Conservation (phyloP, 2,797 vertebrate species). For the Lindbergichthys nudifrons region DNA sequence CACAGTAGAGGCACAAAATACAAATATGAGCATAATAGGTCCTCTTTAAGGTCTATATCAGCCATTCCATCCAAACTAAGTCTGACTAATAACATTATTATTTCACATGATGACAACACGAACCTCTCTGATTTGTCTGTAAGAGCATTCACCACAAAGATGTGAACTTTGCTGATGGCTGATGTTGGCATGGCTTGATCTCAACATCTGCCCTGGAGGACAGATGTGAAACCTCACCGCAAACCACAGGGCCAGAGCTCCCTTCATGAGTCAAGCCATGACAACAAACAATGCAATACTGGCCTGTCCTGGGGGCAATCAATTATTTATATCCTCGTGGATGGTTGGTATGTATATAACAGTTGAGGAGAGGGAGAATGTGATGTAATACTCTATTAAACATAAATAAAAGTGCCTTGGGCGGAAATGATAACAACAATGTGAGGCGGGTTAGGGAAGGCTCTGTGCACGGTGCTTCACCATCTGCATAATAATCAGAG, state of each 20-base stretch:
- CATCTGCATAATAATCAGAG: slow-evolving; percentile 58
- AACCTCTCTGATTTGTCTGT: not conserved
- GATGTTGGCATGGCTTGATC: slow-evolving; percentile 7
- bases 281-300: slow-evolving; percentile 40
- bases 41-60: not conserved
- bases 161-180: not conserved
- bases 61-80: not conserved
- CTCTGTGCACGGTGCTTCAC: slow-evolving; percentile 11
- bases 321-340: slow-evolving; percentile 52
- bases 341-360: slow-evolving; percentile 37
- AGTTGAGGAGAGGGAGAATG: slow-evolving; percentile 21
- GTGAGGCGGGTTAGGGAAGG: slow-evolving; percentile 12
- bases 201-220: slow-evolving; percentile 26
- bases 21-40: too few relatives aligned
- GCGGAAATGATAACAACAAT: slow-evolving; percentile 45
- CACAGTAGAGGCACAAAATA: too few relatives aligned
- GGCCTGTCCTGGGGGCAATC: slow-evolving; percentile 33
- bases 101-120: not conserved
- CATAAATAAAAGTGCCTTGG: slow-evolving; percentile 56
- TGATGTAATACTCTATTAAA: slow-evolving; percentile 59
- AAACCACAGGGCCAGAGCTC: slow-evolving; percentile 16
- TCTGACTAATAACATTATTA: not conserved
- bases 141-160: slow-evolving; percentile 5
- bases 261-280: slow-evolving; percentile 9
- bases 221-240: slow-evolving; percentile 39